These are phyloP conservation scores for Acrocyrtus sp. DNA, from an alignment of 2,888 invertebrate species.

Conservation along the genomic window DNA sequence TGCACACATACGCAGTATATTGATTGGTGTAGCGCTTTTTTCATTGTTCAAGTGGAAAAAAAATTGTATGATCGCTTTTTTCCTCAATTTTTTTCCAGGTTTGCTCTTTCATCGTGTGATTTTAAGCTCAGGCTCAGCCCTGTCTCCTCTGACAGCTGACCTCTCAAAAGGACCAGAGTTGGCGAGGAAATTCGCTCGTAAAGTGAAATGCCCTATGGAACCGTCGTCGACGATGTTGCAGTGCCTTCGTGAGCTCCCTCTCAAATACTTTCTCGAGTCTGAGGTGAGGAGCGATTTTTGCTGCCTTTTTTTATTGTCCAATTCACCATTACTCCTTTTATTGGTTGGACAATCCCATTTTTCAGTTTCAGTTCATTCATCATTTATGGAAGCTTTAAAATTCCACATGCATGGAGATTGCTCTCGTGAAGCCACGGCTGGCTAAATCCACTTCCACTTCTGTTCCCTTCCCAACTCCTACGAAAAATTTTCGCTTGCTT, in stretches of 20 bases:
- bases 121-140: conserved; percentile 90
- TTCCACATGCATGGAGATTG: too few relatives aligned
- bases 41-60: neutral
- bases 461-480: too few relatives aligned
- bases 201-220: conserved; percentile 69
- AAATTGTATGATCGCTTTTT: conserved; percentile 12
- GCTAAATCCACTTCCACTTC: too few relatives aligned
- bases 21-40: too few relatives aligned
- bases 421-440: too few relatives aligned
- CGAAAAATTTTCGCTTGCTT: too few relatives aligned
- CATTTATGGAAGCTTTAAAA: too few relatives aligned
- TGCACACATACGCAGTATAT: neutral
- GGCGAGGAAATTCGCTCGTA: conserved; percentile 79
- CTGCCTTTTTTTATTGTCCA: neutral
- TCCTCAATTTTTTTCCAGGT: conserved; percentile 72
- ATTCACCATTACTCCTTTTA: too few relatives aligned
- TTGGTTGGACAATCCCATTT: too few relatives aligned
- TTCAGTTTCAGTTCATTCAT: too few relatives aligned
- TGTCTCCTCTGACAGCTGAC: conserved; percentile 88
- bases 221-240: conserved; percentile 73
- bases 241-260: conserved; percentile 83
- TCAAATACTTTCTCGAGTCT: conserved; percentile 66
- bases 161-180: conserved; percentile 64
- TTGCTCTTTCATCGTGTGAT: conserved; percentile 89
- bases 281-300: conserved; percentile 35